A percentile compares a stretch with the other conserved stretches of the same genome.
phyloP scores from a whole-genome alignment of 2,888 invertebrate genomes.

The Gortyna flavago region DNA sequence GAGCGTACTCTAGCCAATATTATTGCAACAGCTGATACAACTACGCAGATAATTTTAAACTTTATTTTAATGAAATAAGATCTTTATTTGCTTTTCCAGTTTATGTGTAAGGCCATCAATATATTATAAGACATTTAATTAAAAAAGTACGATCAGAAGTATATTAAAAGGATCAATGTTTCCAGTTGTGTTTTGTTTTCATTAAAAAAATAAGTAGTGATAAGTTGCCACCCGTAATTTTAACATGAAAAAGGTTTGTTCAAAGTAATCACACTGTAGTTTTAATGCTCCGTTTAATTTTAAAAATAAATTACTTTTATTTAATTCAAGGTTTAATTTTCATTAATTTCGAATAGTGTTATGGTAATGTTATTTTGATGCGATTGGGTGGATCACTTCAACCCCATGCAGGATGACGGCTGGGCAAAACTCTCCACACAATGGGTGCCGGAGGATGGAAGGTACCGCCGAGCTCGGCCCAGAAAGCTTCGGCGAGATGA shows the following conservation, averaged over 20 bases:
- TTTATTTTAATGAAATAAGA: background rate
- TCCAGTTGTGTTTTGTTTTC: conserved; percentile 37
- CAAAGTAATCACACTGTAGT: conserved; percentile 14
- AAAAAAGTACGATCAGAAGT: conserved; percentile 56
- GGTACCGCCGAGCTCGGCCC: background rate
- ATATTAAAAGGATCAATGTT: conserved; percentile 50
- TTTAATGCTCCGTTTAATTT: conserved; percentile 36
- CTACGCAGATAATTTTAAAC: conserved; percentile 18
- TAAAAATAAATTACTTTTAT: conserved; percentile 21
- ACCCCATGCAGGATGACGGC: background rate
- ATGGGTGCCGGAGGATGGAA: background rate
- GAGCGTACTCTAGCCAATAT: conserved; percentile 51
- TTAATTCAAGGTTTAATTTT: background rate
- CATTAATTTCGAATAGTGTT: conserved; percentile 5
- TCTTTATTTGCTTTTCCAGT: background rate
- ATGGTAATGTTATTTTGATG: background rate
- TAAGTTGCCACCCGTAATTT: conserved; percentile 50
- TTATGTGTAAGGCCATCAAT: conserved; percentile 23
- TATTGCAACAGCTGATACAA: conserved; percentile 61
- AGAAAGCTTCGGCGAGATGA: background rate
- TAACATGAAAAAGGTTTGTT: conserved; percentile 32
- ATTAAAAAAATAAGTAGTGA: conserved; percentile 46
- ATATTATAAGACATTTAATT: conserved; percentile 58
- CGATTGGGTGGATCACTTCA: background rate
- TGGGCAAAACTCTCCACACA: background rate